These are phyloP conservation scores for Noctua comes DNA, from an alignment of 2,888 invertebrate genomes.

Conservation along the genomic window DNA sequence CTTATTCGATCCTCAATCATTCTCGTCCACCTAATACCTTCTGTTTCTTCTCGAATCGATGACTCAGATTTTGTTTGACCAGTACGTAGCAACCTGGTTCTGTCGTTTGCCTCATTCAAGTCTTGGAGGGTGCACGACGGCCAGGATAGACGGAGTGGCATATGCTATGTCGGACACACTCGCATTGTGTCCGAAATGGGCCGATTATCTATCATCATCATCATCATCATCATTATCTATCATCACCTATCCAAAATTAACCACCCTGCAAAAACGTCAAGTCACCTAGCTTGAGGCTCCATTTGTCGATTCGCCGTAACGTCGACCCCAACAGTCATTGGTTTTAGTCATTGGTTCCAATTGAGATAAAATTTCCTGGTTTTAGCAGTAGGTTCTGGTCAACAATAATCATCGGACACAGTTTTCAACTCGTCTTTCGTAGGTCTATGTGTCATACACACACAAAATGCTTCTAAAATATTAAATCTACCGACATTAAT, in stretches of 20 bases:
- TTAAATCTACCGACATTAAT: not conserved
- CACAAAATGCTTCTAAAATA: not conserved
- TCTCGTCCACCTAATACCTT: not conserved
- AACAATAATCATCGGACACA: not conserved
- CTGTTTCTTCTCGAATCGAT: too few species aligned
- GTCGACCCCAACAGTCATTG: not conserved
- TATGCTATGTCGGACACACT: not conserved
- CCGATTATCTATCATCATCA: not conserved
- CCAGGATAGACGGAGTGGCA: too few species aligned
- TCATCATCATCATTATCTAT: too few species aligned
- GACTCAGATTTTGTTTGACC: too few species aligned
- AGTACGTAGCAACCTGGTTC: not conserved
- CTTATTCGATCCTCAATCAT: not conserved
- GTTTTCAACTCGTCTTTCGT: not conserved
- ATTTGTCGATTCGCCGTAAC: not conserved
- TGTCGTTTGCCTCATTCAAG: not conserved
- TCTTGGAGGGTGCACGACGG: too few species aligned
- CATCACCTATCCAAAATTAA: not conserved
- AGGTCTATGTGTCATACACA: not conserved
- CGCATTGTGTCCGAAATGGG: not conserved
- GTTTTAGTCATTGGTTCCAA: not conserved
- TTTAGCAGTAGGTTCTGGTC: not conserved
- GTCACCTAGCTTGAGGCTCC: not conserved
- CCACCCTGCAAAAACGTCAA: not conserved
- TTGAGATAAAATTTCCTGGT: not conserved